Conservation (phyloP, 2,113 vertebrate genomes). For the Sorex araneus region DNA sequence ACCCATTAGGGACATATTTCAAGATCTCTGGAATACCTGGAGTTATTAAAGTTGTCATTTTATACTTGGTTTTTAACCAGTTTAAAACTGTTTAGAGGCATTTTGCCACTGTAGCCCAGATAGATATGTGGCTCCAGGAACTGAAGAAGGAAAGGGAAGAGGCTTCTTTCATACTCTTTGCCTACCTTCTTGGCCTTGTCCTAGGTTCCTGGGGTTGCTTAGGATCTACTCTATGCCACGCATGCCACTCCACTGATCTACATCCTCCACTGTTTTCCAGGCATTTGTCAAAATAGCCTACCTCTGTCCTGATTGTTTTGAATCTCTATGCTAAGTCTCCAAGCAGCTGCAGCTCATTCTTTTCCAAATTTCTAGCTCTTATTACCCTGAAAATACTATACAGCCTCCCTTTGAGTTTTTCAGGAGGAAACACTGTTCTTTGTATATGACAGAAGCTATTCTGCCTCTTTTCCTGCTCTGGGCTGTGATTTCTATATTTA, state of each 20-base stretch:
- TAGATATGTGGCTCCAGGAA: neutral
- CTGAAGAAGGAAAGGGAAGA: neutral
- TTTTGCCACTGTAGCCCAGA: neutral
- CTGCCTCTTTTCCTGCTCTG: neutral
- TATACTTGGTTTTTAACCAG: neutral
- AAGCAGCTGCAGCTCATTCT: neutral
- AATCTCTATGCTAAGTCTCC: neutral
- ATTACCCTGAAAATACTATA: neutral
- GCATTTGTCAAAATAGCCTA: neutral
- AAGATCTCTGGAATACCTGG: neutral
- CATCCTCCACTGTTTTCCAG: neutral
- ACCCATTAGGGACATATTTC: neutral
- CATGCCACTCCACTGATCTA: neutral
- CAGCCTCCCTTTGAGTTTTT: neutral
- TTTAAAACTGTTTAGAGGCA: neutral
- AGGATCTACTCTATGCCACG: neutral
- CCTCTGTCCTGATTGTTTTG: neutral
- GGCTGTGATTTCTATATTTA: neutral
- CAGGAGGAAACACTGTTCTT: neutral
- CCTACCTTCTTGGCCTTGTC: neutral
- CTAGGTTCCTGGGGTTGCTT: rapidly evolving
- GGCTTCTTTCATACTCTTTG: neutral
- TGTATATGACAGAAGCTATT: neutral
- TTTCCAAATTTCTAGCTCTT: constrained; percentile 12
- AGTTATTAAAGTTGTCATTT: neutral